These are phyloP conservation scores for Platalea minor DNA, from an alignment of 2,797 vertebrate species.

Conservation along the genomic window DNA sequence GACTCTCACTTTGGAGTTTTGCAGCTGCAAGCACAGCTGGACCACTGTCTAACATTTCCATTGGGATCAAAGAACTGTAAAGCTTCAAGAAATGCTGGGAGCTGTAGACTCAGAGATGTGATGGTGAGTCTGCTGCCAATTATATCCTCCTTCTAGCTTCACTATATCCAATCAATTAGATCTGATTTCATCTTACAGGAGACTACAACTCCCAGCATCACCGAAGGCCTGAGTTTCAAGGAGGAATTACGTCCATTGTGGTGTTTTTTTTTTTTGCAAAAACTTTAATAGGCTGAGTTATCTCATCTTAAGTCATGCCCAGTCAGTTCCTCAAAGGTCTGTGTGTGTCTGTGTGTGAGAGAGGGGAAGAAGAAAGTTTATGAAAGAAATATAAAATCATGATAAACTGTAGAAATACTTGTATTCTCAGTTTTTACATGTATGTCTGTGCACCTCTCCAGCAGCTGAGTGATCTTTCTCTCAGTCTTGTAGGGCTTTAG, in stretches of 20 bases:
- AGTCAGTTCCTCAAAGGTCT: neutral
- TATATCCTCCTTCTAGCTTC: neutral
- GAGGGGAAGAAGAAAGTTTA: neutral
- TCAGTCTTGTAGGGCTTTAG: neutral
- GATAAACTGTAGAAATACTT: neutral
- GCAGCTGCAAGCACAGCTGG: neutral
- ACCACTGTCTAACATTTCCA: neutral
- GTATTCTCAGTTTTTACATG: neutral
- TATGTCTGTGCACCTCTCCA: neutral
- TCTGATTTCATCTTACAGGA: neutral
- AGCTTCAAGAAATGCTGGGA: slow-evolving; percentile 19
- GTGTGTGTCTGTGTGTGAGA: neutral
- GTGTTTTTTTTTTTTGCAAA: neutral
- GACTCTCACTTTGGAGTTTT: neutral
- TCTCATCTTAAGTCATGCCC: neutral
- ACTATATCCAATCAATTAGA: neutral
- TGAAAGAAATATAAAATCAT: neutral
- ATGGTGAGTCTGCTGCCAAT: slow-evolving; percentile 5
- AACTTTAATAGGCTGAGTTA: neutral
- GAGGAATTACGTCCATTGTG: neutral
- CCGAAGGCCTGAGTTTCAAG: neutral
- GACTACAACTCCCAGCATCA: neutral
- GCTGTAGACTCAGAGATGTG: neutral
- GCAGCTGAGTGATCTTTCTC: neutral
- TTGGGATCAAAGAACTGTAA: slow-evolving; percentile 26